Conservation (phyloP, 2,888 invertebrate genomes). For the Dicycla oo region DNA sequence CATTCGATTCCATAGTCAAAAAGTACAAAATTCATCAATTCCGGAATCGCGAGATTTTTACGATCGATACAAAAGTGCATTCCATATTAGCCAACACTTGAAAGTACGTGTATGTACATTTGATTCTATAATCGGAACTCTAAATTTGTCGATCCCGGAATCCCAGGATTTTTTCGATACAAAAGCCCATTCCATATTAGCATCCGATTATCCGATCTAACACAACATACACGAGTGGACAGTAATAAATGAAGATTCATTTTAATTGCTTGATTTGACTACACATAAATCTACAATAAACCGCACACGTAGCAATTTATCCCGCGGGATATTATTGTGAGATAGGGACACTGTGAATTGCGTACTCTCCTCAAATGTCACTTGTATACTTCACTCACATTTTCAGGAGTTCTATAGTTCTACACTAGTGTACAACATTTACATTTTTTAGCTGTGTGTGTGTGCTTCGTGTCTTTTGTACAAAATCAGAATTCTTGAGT, state of each 20-base stretch:
- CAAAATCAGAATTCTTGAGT: neutral
- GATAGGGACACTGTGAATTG: conserved; percentile 17
- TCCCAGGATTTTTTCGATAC: no score
- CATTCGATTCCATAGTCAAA: no score
- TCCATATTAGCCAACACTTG: no score
- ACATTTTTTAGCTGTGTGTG: neutral
- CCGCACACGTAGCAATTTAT: conserved; percentile 17
- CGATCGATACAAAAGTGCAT: no score
- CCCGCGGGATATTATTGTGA: conserved; percentile 10
- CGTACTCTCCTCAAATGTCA: neutral
- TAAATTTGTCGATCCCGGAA: no score
- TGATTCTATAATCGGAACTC: no score
- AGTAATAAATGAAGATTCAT: conserved; percentile 30
- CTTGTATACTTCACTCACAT: neutral
- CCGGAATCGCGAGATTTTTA: no score
- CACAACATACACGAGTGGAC: conserved; percentile 2
- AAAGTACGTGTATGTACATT: no score
- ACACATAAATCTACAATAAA: conserved; percentile 22
- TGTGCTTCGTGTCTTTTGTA: neutral
- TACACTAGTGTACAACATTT: neutral
- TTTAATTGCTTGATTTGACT: conserved; percentile 24
- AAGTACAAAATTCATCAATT: no score
- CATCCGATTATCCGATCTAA: no score
- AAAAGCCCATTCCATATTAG: no score
- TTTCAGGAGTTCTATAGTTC: neutral